Evolutionary conservation across 2,888 invertebrate species (phyloP).

Genomic region (Zygogramma bicolorata): DNA sequence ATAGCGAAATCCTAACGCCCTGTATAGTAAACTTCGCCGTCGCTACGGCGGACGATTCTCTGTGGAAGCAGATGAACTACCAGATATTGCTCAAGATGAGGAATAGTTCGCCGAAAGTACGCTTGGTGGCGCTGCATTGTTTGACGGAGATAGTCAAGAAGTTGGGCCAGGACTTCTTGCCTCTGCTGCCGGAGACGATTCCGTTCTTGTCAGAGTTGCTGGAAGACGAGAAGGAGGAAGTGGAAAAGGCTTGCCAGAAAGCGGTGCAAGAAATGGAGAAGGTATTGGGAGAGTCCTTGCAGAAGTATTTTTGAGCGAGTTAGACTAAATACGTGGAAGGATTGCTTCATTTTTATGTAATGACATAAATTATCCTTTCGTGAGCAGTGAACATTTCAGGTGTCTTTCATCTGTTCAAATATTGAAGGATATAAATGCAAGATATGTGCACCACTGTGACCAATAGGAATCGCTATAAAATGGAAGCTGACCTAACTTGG

Average conservation of each 20-base stretch:
- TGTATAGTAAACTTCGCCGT: conserved; percentile 87
- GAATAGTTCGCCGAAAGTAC: conserved; percentile 79
- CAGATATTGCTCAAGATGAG: conserved; percentile 90
- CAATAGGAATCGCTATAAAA: no score
- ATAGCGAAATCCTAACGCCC: conserved; percentile 75
- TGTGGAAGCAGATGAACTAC: conserved; percentile 92
- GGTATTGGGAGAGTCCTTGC: conserved; percentile 89
- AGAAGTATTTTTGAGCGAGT: conserved; percentile 80
- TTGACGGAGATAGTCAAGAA: conserved; percentile 84
- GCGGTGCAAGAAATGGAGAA: conserved; percentile 88
- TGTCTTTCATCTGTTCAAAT: no score
- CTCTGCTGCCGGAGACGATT: conserved; percentile 91
- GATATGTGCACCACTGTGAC: no score
- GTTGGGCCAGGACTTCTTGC: conserved; percentile 89
- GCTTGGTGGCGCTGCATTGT: conserved; percentile 78
- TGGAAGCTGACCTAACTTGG: no score
- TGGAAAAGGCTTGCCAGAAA: conserved; percentile 83
- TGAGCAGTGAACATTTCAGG: no score
- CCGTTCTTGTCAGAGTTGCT: conserved; percentile 94
- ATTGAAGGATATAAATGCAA: no score
- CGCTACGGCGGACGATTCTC: conserved; percentile 84
- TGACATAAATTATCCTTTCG: no score
- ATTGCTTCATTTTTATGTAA: not conserved
- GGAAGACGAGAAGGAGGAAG: conserved; percentile 88
- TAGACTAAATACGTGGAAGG: not conserved